These are phyloP conservation scores for Tridacna crocea DNA, from an alignment of 2,888 invertebrate species.

Conservation along the genomic window DNA sequence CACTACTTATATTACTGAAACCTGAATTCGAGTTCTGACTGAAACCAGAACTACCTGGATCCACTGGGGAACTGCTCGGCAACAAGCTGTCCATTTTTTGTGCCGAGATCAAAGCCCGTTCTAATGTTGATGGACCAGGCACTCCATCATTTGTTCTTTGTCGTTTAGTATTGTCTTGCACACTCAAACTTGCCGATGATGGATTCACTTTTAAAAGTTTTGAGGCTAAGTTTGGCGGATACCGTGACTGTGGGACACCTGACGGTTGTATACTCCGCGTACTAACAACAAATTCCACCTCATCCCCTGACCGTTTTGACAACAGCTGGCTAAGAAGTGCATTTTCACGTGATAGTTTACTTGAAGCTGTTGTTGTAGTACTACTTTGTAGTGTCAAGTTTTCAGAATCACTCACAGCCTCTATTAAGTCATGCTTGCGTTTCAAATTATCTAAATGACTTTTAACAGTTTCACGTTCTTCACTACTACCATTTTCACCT, in stretches of 20 bases:
- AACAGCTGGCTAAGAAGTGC: conserved; percentile 80
- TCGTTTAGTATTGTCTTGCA: conserved; percentile 31
- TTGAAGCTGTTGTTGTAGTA: conserved; percentile 29
- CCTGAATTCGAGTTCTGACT: conserved; percentile 56
- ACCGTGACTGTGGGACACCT: conserved; percentile 86
- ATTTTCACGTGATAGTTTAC: conserved; percentile 74
- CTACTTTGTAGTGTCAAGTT: conserved; percentile 58
- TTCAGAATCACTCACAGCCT: conserved; percentile 22
- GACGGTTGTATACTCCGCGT: conserved; percentile 73
- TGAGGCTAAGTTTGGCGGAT: conserved; percentile 77
- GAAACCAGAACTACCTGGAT: conserved; percentile 24
- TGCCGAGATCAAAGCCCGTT: conserved; percentile 43
- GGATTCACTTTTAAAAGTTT: conserved; percentile 69
- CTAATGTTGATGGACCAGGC: conserved; percentile 43
- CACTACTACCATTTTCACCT: conserved; percentile 63
- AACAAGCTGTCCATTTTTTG: conserved; percentile 18
- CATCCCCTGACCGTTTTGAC: conserved; percentile 72
- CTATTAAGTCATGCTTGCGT: conserved; percentile 63
- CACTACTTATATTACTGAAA: conserved; percentile 53
- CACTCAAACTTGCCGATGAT: conserved; percentile 28
- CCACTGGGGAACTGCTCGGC: conserved; percentile 17
- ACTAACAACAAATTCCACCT: conserved; percentile 79
- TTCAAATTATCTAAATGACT: conserved; percentile 63
- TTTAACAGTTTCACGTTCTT: conserved; percentile 51
- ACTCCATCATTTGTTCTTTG: conserved; percentile 27